Conservation (phyloP, 2,797 vertebrate species). For the Urophycis tenuis region DNA sequence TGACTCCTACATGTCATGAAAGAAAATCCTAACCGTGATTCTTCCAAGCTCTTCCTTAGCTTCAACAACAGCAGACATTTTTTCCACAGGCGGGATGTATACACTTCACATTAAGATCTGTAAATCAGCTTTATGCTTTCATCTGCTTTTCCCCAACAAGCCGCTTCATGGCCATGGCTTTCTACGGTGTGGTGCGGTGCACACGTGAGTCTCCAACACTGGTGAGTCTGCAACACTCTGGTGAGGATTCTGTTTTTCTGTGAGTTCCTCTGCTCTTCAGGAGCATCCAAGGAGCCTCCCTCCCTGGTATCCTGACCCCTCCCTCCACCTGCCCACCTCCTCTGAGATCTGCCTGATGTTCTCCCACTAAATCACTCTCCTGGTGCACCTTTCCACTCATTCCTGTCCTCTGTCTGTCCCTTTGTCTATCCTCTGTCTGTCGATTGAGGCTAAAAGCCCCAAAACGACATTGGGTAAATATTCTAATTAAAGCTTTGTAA, state of each 20-base stretch:
- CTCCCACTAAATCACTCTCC: not conserved
- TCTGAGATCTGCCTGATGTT: too few species aligned
- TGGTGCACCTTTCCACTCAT: not conserved
- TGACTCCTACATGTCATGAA: not conserved
- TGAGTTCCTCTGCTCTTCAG: slow-evolving; percentile 39
- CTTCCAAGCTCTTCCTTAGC: not conserved
- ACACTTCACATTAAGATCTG: not conserved
- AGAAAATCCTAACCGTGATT: not conserved
- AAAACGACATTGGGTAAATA: not conserved
- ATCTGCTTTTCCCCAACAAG: not conserved
- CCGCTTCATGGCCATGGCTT: too few species aligned
- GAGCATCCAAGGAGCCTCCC: slow-evolving; percentile 17
- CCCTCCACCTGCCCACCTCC: not conserved
- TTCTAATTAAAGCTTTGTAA: not conserved
- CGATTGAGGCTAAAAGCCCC: not conserved
- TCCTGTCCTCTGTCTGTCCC: too few species aligned
- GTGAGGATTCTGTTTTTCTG: slow-evolving; percentile 34
- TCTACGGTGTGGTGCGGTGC: not conserved
- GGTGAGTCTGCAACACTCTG: not conserved
- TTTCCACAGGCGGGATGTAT: not conserved
- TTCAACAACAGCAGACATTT: not conserved
- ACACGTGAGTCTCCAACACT: too few species aligned
- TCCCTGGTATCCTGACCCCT: not conserved
- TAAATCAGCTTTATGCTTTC: not conserved
- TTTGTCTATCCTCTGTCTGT: too few species aligned